Evolutionary conservation across 2,888 invertebrate species (phyloP).

Genomic region (Spatulosminthurus flaviceps): DNA sequence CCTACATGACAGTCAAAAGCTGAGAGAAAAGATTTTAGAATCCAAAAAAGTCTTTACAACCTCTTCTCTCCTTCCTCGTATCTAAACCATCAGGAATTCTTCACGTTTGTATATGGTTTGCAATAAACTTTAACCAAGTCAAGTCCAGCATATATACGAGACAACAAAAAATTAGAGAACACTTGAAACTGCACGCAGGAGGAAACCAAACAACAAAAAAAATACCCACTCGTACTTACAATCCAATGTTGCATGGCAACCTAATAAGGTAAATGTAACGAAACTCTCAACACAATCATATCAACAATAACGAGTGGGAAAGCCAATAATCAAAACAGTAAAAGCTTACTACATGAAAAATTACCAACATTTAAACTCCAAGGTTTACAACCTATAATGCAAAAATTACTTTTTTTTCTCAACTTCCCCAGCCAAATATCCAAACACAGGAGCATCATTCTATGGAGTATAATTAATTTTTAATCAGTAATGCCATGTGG

Average conservation of each 20-base stretch:
- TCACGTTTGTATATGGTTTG: no score
- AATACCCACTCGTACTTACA: constrained; percentile 19
- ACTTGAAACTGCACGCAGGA: not conserved
- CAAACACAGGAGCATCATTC: not conserved
- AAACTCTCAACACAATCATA: constrained; percentile 37
- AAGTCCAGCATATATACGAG: not conserved
- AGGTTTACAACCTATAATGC: not conserved
- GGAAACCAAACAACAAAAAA: no score
- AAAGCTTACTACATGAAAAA: constrained; percentile 3
- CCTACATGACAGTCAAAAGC: not conserved
- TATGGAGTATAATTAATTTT: not conserved
- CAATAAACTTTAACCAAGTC: no score
- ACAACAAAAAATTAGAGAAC: not conserved
- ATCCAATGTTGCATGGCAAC: not conserved
- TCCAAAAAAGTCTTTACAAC: not conserved
- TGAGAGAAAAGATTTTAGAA: not conserved
- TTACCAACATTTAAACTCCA: constrained; percentile 24
- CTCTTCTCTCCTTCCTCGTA: not conserved
- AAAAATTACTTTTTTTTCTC: not conserved
- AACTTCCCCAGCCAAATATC: not conserved
- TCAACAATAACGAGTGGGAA: constrained; percentile 37
- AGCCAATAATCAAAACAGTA: constrained; percentile 21
- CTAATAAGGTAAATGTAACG: constrained; percentile 42
- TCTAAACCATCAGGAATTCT: no score
- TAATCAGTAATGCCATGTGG: constrained; percentile 4